Conservation (phyloP, 2,797 vertebrate species). For the Lateolabrax maculatus region DNA sequence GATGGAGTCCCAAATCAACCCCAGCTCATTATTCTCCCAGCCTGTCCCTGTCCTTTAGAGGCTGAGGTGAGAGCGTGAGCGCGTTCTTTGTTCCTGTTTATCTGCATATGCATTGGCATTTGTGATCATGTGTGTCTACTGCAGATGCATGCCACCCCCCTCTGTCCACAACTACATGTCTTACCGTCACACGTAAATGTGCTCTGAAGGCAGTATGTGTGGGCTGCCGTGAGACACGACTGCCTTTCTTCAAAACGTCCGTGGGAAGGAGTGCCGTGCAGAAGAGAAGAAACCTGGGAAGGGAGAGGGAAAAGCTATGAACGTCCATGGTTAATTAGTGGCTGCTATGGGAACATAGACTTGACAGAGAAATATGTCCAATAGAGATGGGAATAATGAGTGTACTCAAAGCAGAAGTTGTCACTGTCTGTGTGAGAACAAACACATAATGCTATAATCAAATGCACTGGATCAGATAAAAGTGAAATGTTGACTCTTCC, state of each 20-base stretch:
- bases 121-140: constrained; percentile 44
- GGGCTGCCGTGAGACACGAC: constrained; percentile 44
- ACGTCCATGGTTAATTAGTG: constrained; percentile 38
- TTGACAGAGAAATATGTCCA: constrained; percentile 32
- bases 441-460: constrained; percentile 45
- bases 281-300: constrained; percentile 36
- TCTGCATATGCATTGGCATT: constrained; percentile 54
- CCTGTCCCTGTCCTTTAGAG: constrained; percentile 19
- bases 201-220: constrained; percentile 69
- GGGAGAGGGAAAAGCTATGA: constrained; percentile 21
- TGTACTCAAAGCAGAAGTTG: constrained; percentile 71
- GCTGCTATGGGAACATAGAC: constrained; percentile 56
- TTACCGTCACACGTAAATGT: constrained; percentile 65
- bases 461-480: constrained; percentile 50
- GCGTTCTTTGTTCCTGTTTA: constrained; percentile 43
- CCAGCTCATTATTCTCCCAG: constrained; percentile 46
- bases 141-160: constrained; percentile 17
- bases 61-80: constrained; percentile 8
- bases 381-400: constrained; percentile 17
- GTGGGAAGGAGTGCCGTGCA: constrained; percentile 45
- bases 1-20: constrained; percentile 26
- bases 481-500: constrained; percentile 75
- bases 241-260: constrained; percentile 50
- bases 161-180: constrained; percentile 24
- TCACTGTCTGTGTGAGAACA: constrained; percentile 57